Percentiles rank a stretch among this genome's conserved stretches.
These are phyloP conservation scores for Oryzias dopingdopingensis DNA, from an alignment of 2,797 vertebrate genomes.

Conservation along the genomic window DNA sequence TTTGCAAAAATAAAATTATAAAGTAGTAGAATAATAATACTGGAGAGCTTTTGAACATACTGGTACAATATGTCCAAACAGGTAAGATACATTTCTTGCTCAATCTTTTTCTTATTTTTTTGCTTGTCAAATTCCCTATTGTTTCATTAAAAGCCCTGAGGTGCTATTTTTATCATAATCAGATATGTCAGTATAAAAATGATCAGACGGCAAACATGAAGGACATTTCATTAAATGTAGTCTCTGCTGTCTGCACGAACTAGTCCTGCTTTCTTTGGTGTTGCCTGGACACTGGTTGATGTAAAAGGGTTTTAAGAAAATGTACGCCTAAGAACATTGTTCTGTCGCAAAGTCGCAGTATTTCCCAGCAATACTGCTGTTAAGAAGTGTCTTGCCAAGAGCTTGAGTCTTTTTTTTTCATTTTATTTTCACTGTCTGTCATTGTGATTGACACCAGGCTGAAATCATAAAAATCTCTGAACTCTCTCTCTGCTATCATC, in stretches of 20 bases:
- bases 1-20: too few relatives aligned
- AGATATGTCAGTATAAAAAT: neutral
- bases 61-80: too few relatives aligned
- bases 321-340: neutral
- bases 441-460: neutral
- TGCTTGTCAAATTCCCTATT: too few relatives aligned
- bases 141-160: too few relatives aligned
- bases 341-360: neutral
- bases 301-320: neutral
- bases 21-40: too few relatives aligned
- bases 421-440: neutral
- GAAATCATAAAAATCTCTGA: neutral
- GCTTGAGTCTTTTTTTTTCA: neutral
- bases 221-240: too few relatives aligned
- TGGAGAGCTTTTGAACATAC: too few relatives aligned
- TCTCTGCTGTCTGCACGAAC: neutral
- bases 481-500: neutral
- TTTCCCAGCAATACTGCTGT: neutral
- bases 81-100: too few relatives aligned
- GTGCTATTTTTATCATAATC: too few relatives aligned
- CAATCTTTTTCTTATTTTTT: too few relatives aligned
- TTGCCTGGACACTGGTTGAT: neutral
- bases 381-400: neutral
- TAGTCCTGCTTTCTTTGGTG: neutral
- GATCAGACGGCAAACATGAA: neutral